A percentile compares a stretch with the other conserved stretches of the same genome.
These are phyloP conservation scores for Neoseiulus cucumeris DNA, from an alignment of 1,140 invertebrate genomes.

Conservation along the genomic window DNA sequence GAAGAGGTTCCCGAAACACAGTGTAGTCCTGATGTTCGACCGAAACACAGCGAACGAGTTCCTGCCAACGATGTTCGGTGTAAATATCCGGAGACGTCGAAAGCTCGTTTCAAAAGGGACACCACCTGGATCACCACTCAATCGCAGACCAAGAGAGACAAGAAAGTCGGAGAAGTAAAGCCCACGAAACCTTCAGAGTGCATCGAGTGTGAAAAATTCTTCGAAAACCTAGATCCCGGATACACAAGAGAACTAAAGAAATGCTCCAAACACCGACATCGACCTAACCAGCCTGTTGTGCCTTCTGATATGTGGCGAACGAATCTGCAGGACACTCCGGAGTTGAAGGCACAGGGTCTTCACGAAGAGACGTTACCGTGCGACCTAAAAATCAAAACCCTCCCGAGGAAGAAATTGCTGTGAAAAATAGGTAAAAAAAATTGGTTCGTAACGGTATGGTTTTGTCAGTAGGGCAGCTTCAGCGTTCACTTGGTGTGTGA, in stretches of 20 bases:
- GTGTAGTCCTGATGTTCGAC: neutral
- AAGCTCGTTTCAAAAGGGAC: neutral
- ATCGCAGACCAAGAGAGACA: neutral
- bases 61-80: neutral
- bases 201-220: neutral
- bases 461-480: no score
- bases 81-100: neutral
- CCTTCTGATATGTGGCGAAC: conserved; percentile 1
- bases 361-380: neutral
- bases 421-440: no score
- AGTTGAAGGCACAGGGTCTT: neutral
- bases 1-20: conserved; percentile 5
- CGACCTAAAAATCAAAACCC: neutral
- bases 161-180: neutral
- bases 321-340: neutral
- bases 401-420: no score
- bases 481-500: no score
- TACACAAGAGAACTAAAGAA: neutral
- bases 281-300: neutral
- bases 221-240: neutral
- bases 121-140: neutral
- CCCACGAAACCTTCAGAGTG: neutral
- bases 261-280: neutral
- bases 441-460: no score
- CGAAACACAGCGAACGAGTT: neutral